Base-by-base conservation (phyloP, 2,888 invertebrate genomes). In the Diaprepes abbreviatus region DNA sequence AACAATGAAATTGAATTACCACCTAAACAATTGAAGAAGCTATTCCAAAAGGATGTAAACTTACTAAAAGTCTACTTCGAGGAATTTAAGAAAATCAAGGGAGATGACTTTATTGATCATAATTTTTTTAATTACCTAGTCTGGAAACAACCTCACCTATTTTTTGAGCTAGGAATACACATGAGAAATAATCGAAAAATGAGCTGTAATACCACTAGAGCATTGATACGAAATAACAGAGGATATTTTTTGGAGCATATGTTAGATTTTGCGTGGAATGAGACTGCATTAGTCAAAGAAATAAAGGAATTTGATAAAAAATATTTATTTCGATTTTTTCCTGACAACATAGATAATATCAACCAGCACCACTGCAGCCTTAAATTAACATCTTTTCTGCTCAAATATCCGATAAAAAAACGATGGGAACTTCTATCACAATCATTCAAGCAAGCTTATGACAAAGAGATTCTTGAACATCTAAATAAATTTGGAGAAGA, bases 11-110 rank as follows among this genome's bases (percentile, higher is more conserved):
- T 76, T 2, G 48, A 31, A n/a, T 70, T 79, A 31, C 55, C 48
- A 17, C 58, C 73, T 21, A 73, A 68, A 33, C 76, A 78, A 48
- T 54, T 78, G 10, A 72, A 74, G 45, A 24, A 72, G 48, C 17
- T 43, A 19, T 19, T 75, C n/a, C 66, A 74, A 24, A 75, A 70
- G 54, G 67, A 73, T 21, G 40, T 58, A 12, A 48, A 71, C 4
- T 57, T 72, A 19, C 69, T 77, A 48, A 63, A 67, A 43, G 40
- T 67, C 1, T 76, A 77, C 60, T 43, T 76, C 10, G 64, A 73
- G 1, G 59, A 73, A 16, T 70, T 72, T 33, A 62, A 71, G 43
- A 57, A 60, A 45, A 28, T 48, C 10, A 36, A 6, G 0, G 36
- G 55, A 16, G 2, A 2, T 12, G 16, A 24, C 16, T 75, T 72